These are phyloP conservation scores for Drosophila tani DNA, from an alignment of 1,140 invertebrate genomes.

Conservation along the genomic window DNA sequence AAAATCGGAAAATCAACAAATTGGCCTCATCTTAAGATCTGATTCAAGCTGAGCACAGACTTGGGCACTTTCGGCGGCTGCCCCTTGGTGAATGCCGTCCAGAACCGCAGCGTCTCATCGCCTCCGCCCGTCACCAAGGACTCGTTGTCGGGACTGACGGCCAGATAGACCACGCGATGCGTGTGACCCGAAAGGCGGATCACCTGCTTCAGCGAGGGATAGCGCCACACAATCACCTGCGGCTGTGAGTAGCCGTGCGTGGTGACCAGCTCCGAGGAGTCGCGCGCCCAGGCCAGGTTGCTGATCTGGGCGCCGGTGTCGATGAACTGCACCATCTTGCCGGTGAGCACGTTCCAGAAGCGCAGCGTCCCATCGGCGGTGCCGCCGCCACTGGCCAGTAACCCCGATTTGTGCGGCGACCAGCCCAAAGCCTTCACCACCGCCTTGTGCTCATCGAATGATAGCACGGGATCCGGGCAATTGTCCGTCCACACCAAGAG, in stretches of 20 bases:
- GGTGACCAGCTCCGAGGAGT: slow-evolving; percentile 97
- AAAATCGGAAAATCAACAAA: not conserved
- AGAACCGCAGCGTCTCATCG: slow-evolving; percentile 99
- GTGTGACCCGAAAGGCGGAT: slow-evolving; percentile 99
- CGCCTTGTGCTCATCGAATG: slow-evolving; percentile 98
- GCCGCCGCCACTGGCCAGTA: slow-evolving; percentile 98
- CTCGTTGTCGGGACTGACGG: slow-evolving; percentile 99
- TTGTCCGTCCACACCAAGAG: slow-evolving; percentile 98
- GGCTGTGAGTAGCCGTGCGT: slow-evolving; percentile 99
- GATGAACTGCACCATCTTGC: slow-evolving; percentile 98
- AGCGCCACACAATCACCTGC: slow-evolving; percentile 99
- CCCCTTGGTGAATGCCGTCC: slow-evolving; percentile 99
- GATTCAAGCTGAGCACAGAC: slow-evolving; percentile 96
- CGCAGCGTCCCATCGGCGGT: slow-evolving; percentile 98
- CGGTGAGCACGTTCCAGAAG: slow-evolving; percentile 99
- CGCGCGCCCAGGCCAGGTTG: slow-evolving; percentile 99
- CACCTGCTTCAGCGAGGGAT: slow-evolving; percentile 96
- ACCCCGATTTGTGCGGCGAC: slow-evolving; percentile 99
- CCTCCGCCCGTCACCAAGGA: slow-evolving; percentile 99
- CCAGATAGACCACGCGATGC: slow-evolving; percentile 97
- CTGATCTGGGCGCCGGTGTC: slow-evolving; percentile 99
- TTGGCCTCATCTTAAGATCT: slow-evolving; percentile 80
- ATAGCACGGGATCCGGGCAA: slow-evolving; percentile 94
- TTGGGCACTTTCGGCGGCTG: slow-evolving; percentile 96
- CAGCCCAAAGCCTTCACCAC: slow-evolving; percentile 99